Evolutionary conservation across 2,113 vertebrate genomes (phyloP).

Genomic region (Nanorana parkeri): DNA sequence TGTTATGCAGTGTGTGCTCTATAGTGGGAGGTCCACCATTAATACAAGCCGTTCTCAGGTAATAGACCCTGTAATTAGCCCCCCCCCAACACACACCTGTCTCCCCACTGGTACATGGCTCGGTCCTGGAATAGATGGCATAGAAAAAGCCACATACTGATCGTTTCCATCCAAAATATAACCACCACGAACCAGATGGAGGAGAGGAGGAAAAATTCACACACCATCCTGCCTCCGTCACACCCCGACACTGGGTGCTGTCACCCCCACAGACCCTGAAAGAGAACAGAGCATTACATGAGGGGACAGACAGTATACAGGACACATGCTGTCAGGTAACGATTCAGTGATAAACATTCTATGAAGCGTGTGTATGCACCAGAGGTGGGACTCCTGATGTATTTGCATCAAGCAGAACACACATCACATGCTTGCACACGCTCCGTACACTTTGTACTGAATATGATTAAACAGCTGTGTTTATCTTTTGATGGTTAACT

Average conservation of each 20-base stretch:
- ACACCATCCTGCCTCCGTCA: constrained; percentile 69
- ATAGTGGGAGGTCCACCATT: too few species aligned
- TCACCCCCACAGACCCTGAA: constrained; percentile 31
- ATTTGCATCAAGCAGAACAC: too few species aligned
- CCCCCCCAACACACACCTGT: constrained; percentile 66
- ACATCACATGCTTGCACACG: too few species aligned
- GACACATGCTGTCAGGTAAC: too few species aligned
- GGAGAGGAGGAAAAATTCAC: constrained; percentile 76
- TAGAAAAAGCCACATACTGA: constrained; percentile 80
- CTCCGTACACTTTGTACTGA: too few species aligned
- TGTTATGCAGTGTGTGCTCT: neutral
- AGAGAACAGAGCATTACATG: neutral
- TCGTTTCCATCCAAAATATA: constrained; percentile 82
- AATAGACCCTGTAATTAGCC: neutral
- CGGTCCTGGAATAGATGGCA: constrained; percentile 78
- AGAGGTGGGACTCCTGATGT: too few species aligned
- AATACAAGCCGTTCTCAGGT: too few species aligned
- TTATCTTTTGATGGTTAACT: too few species aligned
- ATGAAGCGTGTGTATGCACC: too few species aligned
- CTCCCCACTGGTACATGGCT: constrained; percentile 74
- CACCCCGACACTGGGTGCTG: neutral
- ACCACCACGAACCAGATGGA: constrained; percentile 80
- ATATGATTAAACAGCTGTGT: too few species aligned
- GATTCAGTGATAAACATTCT: too few species aligned
- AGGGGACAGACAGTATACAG: too few species aligned